These are phyloP conservation scores for Psilopogon haemacephalus DNA, from an alignment of 2,113 vertebrate genomes.

Conservation along the genomic window DNA sequence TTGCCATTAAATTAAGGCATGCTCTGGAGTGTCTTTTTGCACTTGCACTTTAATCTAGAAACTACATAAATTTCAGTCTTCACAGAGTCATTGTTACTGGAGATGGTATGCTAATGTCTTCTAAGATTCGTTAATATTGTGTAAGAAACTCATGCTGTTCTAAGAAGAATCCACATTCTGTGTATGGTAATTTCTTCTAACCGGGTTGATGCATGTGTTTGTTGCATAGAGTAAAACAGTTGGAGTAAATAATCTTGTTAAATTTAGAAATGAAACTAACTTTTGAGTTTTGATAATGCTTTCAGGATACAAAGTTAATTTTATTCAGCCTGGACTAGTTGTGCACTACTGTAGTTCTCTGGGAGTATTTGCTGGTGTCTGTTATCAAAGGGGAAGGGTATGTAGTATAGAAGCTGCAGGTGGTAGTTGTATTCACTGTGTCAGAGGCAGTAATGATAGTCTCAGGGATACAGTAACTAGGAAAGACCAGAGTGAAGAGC, in stretches of 20 bases:
- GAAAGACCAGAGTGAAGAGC: background rate
- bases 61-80: background rate
- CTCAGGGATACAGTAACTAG: background rate
- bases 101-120: background rate
- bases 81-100: background rate
- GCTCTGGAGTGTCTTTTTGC: background rate
- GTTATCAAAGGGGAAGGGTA: background rate
- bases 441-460: background rate
- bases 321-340: background rate
- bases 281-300: background rate
- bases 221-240: background rate
- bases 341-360: fast-evolving
- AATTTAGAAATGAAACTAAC: background rate
- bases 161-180: background rate
- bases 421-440: fast-evolving
- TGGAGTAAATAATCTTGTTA: background rate
- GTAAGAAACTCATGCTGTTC: background rate
- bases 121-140: background rate
- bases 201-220: background rate
- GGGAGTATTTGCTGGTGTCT: background rate
- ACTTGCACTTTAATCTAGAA: background rate
- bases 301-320: background rate
- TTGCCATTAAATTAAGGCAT: fast-evolving
- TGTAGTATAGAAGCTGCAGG: background rate
- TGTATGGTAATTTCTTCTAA: background rate